phyloP scores from a whole-genome alignment of 1,140 invertebrate genomes.

The Bombus confusus region DNA sequence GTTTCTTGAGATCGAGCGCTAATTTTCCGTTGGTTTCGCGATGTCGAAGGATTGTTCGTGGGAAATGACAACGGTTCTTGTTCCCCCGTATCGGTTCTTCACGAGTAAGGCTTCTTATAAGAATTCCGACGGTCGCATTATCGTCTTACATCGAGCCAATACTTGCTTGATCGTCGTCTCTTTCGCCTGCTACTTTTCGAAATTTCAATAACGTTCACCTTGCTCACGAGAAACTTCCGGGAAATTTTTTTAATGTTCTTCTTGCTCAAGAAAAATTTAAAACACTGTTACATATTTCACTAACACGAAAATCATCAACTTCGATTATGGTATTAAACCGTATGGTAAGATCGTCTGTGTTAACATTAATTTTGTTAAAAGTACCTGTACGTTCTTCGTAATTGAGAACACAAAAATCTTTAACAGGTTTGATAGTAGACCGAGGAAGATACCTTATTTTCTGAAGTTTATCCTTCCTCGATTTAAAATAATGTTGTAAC shows the following conservation, averaged over 20 bases:
- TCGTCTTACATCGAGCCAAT: slow-evolving; percentile 74
- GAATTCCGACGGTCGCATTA: slow-evolving; percentile 75
- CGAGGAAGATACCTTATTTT: too few species aligned
- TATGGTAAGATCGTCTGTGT: too few species aligned
- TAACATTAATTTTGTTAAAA: too few species aligned
- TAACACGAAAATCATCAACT: too few species aligned
- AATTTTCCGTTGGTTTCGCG: slow-evolving; percentile 18
- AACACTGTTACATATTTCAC: background rate
- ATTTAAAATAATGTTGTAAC: too few species aligned
- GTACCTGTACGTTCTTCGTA: background rate
- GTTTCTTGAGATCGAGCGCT: too few species aligned
- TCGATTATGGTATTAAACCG: too few species aligned
- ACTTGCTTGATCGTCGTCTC: slow-evolving; percentile 23
- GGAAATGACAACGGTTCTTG: slow-evolving; percentile 38
- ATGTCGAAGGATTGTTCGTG: slow-evolving; percentile 35
- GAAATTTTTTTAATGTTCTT: background rate
- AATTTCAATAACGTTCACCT: background rate
- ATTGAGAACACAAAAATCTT: too few species aligned
- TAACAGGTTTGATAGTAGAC: too few species aligned
- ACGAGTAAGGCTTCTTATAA: slow-evolving; percentile 77
- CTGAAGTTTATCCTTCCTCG: background rate
- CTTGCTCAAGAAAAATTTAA: background rate
- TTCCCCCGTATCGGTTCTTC: slow-evolving; percentile 46
- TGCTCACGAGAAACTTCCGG: background rate
- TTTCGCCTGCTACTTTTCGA: too few species aligned